Conservation (phyloP, 92 coral and sea anemone genomes). For the Porites cylindrica region DNA sequence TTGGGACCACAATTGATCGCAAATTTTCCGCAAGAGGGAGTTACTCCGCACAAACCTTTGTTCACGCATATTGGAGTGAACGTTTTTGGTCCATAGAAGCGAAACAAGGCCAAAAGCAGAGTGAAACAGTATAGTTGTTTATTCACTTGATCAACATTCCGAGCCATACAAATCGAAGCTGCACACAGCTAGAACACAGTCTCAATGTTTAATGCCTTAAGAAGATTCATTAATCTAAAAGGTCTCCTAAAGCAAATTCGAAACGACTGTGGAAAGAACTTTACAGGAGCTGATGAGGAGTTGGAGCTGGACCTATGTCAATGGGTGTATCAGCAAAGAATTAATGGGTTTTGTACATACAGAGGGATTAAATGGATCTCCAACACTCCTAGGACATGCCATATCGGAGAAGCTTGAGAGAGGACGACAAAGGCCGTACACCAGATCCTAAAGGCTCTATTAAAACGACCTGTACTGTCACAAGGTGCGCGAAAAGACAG, state of each 20-base stretch:
- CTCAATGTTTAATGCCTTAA: constrained; percentile 32
- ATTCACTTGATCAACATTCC: constrained; percentile 35
- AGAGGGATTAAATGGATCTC: constrained; percentile 37
- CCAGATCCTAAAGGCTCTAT: constrained; percentile 45
- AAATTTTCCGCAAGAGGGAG: constrained; percentile 31
- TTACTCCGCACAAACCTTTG: constrained; percentile 30
- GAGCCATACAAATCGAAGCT: constrained; percentile 44
- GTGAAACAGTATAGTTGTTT: constrained; percentile 44
- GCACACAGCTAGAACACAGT: constrained; percentile 44
- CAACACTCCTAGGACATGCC: constrained; percentile 59
- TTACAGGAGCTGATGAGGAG: constrained; percentile 23
- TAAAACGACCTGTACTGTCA: not conserved
- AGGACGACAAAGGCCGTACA: constrained; percentile 55
- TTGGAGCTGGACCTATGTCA: not conserved
- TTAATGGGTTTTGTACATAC: constrained; percentile 11
- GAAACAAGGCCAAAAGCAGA: constrained; percentile 16
- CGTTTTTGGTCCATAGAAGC: constrained; percentile 42
- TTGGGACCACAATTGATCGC: constrained; percentile 48
- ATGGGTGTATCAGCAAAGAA: constrained; percentile 30
- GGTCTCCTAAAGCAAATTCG: constrained; percentile 20
- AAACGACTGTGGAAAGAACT: constrained; percentile 50
- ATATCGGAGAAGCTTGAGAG: constrained; percentile 54
- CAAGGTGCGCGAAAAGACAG: no score
- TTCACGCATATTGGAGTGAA: constrained; percentile 53
- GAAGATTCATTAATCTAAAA: constrained; percentile 35